These are phyloP conservation scores for Ooceraea biroi DNA, from an alignment of 1,140 invertebrate species.

Conservation along the genomic window DNA sequence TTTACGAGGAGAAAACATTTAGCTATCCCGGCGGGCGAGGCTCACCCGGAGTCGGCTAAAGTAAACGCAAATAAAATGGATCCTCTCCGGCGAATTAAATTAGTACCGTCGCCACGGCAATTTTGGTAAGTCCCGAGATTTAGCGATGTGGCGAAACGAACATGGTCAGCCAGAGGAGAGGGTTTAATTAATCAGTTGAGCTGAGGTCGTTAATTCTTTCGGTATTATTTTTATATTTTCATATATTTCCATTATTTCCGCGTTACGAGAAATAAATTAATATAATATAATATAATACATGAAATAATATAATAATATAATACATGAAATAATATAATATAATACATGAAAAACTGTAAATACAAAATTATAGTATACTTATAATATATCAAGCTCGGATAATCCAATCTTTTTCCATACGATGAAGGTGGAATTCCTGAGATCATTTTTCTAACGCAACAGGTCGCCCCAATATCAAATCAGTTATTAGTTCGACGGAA, in stretches of 20 bases:
- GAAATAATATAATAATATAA: no score
- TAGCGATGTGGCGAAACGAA: background rate
- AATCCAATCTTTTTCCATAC: background rate
- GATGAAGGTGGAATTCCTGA: background rate
- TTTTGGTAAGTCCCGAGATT: conserved; percentile 12
- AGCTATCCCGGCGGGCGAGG: conserved; percentile 15
- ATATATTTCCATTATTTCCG: background rate
- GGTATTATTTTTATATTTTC: background rate
- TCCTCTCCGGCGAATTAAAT: conserved; percentile 40
- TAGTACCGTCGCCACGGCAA: conserved; percentile 29
- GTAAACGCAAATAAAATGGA: conserved; percentile 55
- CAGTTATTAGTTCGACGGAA: background rate
- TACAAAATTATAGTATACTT: no score
- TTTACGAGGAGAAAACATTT: conserved; percentile 57
- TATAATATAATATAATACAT: no score
- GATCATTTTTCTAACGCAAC: background rate
- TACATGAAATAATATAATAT: background rate
- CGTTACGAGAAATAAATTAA: no score
- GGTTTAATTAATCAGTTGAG: background rate
- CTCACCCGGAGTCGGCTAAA: conserved; percentile 14
- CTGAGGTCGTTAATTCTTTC: background rate
- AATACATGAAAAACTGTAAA: background rate
- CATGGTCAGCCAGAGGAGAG: background rate
- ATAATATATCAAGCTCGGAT: background rate
- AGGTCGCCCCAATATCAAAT: background rate